Evolutionary conservation across 2,113 vertebrate species (phyloP), one percentile per base, ranked within the genome.

Genomic region (Ammodytes dubius): DNA sequence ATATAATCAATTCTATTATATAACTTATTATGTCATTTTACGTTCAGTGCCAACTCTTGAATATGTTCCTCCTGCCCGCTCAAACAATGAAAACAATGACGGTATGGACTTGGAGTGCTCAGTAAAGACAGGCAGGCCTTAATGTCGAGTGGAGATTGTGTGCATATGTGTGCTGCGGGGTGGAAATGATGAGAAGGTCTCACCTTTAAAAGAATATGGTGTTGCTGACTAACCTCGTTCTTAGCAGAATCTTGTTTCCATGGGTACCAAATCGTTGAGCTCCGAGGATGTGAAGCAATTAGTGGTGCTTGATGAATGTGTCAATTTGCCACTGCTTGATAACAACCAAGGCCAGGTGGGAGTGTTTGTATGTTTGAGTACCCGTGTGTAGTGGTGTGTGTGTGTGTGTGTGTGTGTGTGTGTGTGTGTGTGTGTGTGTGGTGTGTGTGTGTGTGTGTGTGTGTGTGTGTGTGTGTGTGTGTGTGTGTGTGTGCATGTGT

Each of bases 271-370:
- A 92, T 90, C 86, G 47, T 89, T 89, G 79, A 84, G 91, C 89
- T 87, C 81, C 10, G 43, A 92, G 91, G 87, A 92, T 92, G 91
- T 91, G 87, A 91, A 94, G 92, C 90, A 93, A 93, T 93, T 94
- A 92, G 89, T 81, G 88, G 70, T 65, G 77, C 85, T 89, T 93
- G 92, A 93, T 94, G 87, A 93, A 94, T 94, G 88, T 93, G 87
- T 93, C 89, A 91, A 85, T 93, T 92, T 94, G 91, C 89, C 88
- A 79, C 78, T 70, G 74, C 69, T 81, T 93, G 80, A 88, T 87
- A 91, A 76, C 81, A 87, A 70, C 86, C 89, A 87, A 86, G 79
- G 86, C 90, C 87, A 92, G 88, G 88, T 90, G 81, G 80, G 78
- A 90, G 85, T 75, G 76, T 57, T 50, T 70, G 61, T 43, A 69